Evolutionary conservation across 2,888 invertebrate species (phyloP), one percentile per base, ranked within the genome.

Genomic region (Caenorhabditis doughertyi): DNA sequence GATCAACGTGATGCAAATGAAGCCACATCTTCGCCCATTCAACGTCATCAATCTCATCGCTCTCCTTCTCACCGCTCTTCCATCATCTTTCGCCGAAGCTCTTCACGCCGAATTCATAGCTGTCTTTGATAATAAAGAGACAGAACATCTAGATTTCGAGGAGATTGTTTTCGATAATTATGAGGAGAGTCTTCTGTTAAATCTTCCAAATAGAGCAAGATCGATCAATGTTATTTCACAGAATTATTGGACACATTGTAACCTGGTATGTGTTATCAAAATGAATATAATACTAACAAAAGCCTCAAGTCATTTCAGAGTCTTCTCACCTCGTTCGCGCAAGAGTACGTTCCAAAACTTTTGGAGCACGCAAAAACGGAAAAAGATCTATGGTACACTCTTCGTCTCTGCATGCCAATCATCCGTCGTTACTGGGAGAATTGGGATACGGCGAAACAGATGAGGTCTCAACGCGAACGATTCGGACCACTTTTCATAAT

Each of bases 31-130:
- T 1, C 85, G 88, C 23, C 91, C 90, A 8, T 87, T 89, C 74
- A 87, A 89, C 51, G 83, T 84, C 2, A 70, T 91, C 39, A 91
- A 91, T 68, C 85, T 90, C 27, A 81, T 90, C 13, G 88, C 89
- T 3, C 79, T 89, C 5, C 56, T 91, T 23, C 81, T 91, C n/a
- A 90, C 89, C 0, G 86, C 89, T 1, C 84, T 91, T 16, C 91
- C 91, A 8, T 58, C 64, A 16, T 72, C 84, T 0, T 88, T 81
- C 60, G 60, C 73, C 0, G 23, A 73, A 29, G 53, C 70, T 16
- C 68, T 68, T 25, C 80, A 79, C 39, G 58, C 60, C 4, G 81
- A 70, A 42, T 72, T 77, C 21, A 60, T 64, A 8, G 64, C 49
- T 11, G 84, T 84, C 25, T 47, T 81, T n/a, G 55, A 68, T 3